phyloP scores from a whole-genome alignment of 2,888 invertebrate species.

The Noctua fimbriata region DNA sequence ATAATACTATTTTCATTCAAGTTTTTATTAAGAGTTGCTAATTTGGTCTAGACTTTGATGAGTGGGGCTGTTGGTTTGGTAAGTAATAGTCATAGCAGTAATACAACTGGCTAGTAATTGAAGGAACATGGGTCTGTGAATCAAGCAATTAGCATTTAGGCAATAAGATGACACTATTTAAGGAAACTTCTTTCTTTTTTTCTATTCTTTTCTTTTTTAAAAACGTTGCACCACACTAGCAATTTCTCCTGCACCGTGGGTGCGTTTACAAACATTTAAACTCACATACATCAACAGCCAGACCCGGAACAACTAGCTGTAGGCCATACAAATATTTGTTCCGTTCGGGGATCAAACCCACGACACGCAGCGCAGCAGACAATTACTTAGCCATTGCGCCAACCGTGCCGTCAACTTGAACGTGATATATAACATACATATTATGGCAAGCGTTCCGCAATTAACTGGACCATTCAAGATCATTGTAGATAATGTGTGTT shows the following conservation, averaged over 20 bases:
- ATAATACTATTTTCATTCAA: slow-evolving; percentile 36
- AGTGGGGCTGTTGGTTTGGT: background rate
- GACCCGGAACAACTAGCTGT: no score
- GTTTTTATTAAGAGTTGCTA: slow-evolving; percentile 28
- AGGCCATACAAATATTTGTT: no score
- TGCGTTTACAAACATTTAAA: no score
- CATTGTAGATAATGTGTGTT: background rate
- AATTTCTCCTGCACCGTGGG: no score
- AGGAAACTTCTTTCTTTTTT: background rate
- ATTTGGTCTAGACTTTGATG: slow-evolving; percentile 21
- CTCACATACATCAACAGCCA: no score
- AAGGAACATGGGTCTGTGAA: background rate
- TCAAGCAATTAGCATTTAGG: background rate
- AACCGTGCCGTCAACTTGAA: no score
- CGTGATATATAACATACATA: no score
- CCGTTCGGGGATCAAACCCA: no score
- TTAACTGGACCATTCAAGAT: background rate
- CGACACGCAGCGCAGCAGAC: no score
- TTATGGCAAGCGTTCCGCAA: background rate
- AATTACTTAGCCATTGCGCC: no score
- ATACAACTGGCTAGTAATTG: background rate
- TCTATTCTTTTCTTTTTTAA: no score
- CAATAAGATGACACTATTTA: background rate
- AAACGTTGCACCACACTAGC: no score
- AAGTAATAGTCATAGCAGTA: background rate